Percentiles rank a stretch among this genome's conserved stretches.
phyloP scores from a whole-genome alignment of 2,888 invertebrate species.

The Bimastos eiseni region DNA sequence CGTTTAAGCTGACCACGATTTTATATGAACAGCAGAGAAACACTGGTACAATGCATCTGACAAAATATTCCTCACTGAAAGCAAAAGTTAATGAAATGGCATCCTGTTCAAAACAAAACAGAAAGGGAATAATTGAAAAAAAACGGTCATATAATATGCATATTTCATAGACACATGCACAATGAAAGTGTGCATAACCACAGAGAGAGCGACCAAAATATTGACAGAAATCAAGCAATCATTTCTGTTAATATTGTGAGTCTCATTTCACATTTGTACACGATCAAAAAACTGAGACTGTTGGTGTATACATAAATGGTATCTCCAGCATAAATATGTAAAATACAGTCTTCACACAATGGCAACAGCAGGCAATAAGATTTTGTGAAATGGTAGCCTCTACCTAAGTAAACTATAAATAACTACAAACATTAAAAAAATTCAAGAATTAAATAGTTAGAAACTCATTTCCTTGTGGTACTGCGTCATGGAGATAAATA shows the following conservation, averaged over 20 bases:
- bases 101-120: background rate
- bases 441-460: background rate
- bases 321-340: background rate
- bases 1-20: background rate
- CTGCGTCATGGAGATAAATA: background rate
- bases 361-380: background rate
- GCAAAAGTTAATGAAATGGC: background rate
- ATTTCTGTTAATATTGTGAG: background rate
- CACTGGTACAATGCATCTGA: background rate
- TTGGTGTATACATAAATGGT: background rate
- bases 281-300: background rate
- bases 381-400: background rate
- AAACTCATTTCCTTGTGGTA: background rate
- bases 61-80: background rate
- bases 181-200: background rate
- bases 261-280: background rate
- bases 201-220: background rate
- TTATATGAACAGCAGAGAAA: slow-evolving; percentile 13
- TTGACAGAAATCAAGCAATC: background rate
- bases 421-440: background rate
- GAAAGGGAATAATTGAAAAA: background rate
- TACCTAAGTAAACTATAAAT: background rate
- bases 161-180: background rate
- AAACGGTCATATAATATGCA: background rate
- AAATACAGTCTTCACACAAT: background rate